Evolutionary conservation across 1,140 invertebrate species (phyloP), one percentile per base, ranked within the genome.

Genomic region (Sesamia nonagrioides): DNA sequence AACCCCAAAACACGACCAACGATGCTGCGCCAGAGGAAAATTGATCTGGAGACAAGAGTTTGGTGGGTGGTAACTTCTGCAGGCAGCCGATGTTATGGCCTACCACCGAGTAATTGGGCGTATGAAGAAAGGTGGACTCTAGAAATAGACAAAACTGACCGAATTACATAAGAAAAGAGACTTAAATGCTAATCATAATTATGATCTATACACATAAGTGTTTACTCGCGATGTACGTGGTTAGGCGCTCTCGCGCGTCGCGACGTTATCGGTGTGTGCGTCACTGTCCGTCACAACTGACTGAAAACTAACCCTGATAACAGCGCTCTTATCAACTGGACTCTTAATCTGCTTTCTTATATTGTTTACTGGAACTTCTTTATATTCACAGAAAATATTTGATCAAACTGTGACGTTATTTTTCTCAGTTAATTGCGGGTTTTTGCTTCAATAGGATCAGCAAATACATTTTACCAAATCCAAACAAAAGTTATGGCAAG

Each of bases 291-390:
- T 42, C 42, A 48, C 66, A 48, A 45, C 42, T n/a, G 66, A 45
- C 42, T 69, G 66, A 13, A 69, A 50, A 69, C 33, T 69, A 48
- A n/a, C 66, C 9, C 40, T 69, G 66, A 69, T 69, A 69, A 69
- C 63, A 61, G 60, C 27, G 27, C 37, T 13, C 18, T 69, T 69
- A 69, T 69, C 66, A 48, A 42, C 45, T 69, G 66, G 42, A 69
- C 42, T 69, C 40, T 6, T 69, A 69, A 69, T 69, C 66, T 69
- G 42, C 66, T 69, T 69, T 69, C 66, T 69, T 69, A 48, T 48
- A 50, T 50, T 69, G 66, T 69, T 66, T 66, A 66, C 17, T 69
- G 21, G 18, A 13, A 48, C 48, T 45, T 68, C 63, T 68, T 68
- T 27, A 48, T 37, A 9, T 15, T 50, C 6, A 11, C 66, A n/a